Conservation (phyloP, 2,888 invertebrate species). For the Microctonus hyperodae region DNA sequence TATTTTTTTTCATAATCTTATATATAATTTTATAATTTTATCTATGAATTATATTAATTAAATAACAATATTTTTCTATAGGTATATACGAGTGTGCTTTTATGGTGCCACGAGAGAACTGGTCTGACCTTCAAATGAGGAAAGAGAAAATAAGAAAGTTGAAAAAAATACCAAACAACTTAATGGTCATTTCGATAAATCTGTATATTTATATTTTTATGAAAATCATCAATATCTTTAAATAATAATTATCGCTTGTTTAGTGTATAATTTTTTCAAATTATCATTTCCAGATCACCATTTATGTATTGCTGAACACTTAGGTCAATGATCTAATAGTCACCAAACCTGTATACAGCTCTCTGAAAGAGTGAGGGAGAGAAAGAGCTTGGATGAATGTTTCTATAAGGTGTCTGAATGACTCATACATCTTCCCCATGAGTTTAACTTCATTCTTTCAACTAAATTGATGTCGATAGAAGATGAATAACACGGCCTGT, state of each 20-base stretch:
- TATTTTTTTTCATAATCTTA: not conserved
- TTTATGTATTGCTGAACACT: not conserved
- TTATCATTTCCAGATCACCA: not conserved
- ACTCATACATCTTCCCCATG: conserved; percentile 16
- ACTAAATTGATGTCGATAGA: not conserved
- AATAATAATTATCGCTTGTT: no score
- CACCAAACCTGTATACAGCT: conserved; percentile 13
- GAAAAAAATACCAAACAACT: conserved; percentile 3
- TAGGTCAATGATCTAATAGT: conserved; percentile 4
- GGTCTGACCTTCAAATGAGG: conserved; percentile 8
- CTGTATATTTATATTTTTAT: not conserved
- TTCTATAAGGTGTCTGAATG: conserved; percentile 14
- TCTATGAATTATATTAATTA: not conserved
- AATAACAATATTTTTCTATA: conserved; percentile 4
- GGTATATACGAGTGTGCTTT: not conserved
- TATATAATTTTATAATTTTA: not conserved
- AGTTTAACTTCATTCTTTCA: conserved; percentile 1
- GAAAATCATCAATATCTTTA: not conserved
- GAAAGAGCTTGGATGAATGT: conserved; percentile 2
- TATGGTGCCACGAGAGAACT: not conserved
- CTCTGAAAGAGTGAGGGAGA: not conserved
- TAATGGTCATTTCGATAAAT: not conserved
- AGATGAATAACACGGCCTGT: not conserved
- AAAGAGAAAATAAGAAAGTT: conserved; percentile 14
- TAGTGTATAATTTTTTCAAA: not conserved